A percentile compares a stretch with the other conserved stretches of the same genome.
These are phyloP conservation scores for Hydra vulgaris DNA, from an alignment of 30 jellyfish, hydroid and myxozoan species.

Conservation along the genomic window DNA sequence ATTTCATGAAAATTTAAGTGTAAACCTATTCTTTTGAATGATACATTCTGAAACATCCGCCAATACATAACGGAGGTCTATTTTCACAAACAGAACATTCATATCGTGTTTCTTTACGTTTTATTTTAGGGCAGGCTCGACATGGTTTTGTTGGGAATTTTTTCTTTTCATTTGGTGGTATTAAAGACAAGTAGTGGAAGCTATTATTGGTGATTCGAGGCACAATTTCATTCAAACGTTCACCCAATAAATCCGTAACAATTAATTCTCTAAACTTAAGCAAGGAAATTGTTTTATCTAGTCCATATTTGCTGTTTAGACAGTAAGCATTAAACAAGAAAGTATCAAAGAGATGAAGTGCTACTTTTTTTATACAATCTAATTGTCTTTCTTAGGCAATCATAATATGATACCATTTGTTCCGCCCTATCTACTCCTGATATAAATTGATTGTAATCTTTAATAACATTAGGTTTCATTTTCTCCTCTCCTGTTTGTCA, in stretches of 20 bases:
- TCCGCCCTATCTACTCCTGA: slow-evolving; percentile 34
- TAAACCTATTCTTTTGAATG: slow-evolving; percentile 4
- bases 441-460: slow-evolving; percentile 18
- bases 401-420: slow-evolving; percentile 22
- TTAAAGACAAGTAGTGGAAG: slow-evolving; percentile 6
- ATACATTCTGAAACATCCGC: slow-evolving; percentile 10
- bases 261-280: slow-evolving; percentile 15
- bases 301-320: slow-evolving; percentile 12
- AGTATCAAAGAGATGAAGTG: slow-evolving; percentile 19
- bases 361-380: slow-evolving; percentile 22
- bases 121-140: slow-evolving; percentile 8
- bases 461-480: slow-evolving; percentile 17
- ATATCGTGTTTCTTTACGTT: slow-evolving; percentile 26
- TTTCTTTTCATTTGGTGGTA: slow-evolving; percentile 29
- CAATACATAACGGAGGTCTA: slow-evolving; percentile 16
- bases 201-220: neutral
- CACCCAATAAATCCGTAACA: slow-evolving; percentile 16
- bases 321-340: slow-evolving; percentile 1
- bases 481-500: slow-evolving; percentile 14
- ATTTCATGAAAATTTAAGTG: neutral
- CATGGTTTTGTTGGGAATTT: slow-evolving; percentile 27
- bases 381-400: slow-evolving; percentile 9
- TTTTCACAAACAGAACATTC: slow-evolving; percentile 15
- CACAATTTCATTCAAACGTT: neutral
- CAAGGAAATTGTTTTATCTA: slow-evolving; percentile 2